Conservation (phyloP, 2,888 invertebrate genomes). For the Acleris emargana region DNA sequence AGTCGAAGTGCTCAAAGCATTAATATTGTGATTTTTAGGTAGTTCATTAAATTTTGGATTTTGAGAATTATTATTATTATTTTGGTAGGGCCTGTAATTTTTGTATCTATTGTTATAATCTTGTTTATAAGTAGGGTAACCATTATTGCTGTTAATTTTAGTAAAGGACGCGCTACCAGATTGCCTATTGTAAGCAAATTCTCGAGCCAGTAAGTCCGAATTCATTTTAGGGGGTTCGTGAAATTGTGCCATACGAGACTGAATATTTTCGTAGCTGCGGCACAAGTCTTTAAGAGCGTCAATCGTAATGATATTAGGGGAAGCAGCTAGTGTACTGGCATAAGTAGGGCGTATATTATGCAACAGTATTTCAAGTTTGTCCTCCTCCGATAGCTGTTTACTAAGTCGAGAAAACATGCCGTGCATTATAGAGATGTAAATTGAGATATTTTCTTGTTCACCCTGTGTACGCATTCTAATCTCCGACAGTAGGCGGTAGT, state of each 20-base stretch:
- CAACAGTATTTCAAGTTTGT: no score
- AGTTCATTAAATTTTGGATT: background rate
- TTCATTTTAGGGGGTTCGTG: constrained; percentile 1
- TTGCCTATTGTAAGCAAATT: background rate
- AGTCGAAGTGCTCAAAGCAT: background rate
- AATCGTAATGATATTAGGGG: no score
- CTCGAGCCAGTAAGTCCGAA: background rate
- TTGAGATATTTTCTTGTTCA: no score
- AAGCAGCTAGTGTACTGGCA: no score
- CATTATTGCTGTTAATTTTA: no score
- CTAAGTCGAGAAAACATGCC: no score
- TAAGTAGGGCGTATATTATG: no score
- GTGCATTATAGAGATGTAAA: no score
- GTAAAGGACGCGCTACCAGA: background rate
- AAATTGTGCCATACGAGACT: constrained; percentile 2
- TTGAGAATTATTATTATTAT: background rate
- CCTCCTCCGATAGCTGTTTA: no score
- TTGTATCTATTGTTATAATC: background rate
- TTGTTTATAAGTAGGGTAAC: background rate
- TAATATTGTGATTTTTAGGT: background rate
- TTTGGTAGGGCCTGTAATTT: background rate
- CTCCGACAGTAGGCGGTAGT: no score
- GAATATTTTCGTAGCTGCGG: constrained; percentile 1
- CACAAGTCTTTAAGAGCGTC: background rate
- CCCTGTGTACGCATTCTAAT: no score